Conservation (phyloP, 2,888 invertebrate genomes). For the Meteorus cinctellus region DNA sequence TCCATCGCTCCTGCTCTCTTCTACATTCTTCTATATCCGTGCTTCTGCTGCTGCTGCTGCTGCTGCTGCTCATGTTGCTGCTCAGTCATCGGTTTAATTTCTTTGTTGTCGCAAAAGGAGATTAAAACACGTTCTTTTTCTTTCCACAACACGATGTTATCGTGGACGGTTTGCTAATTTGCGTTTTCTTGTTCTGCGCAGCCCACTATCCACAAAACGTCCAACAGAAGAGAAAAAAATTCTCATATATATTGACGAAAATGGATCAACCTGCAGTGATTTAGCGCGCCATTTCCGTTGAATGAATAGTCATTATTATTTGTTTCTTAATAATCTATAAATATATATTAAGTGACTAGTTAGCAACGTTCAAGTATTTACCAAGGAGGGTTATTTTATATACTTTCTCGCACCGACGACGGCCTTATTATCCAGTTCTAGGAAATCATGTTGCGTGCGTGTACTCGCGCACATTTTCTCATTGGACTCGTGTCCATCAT, state of each 20-base stretch:
- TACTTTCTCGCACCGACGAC: slow-evolving; percentile 47
- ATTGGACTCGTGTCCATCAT: slow-evolving; percentile 39
- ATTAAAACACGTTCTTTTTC: slow-evolving; percentile 48
- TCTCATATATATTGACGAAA: not conserved
- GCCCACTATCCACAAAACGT: slow-evolving; percentile 33
- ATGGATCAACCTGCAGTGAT: not conserved
- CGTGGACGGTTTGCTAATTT: slow-evolving; percentile 53
- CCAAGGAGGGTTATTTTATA: slow-evolving; percentile 2
- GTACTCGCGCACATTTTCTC: slow-evolving; percentile 43
- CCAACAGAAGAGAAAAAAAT: slow-evolving; percentile 32
- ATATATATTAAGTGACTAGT: slow-evolving; percentile 26
- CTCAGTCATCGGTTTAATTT: slow-evolving; percentile 35
- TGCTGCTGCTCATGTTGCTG: slow-evolving; percentile 27
- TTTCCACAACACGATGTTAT: slow-evolving; percentile 47
- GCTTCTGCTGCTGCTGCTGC: slow-evolving; percentile 10
- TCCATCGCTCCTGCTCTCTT: slow-evolving; percentile 19
- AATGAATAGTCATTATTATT: slow-evolving; percentile 4
- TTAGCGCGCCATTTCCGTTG: not conserved
- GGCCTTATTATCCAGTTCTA: slow-evolving; percentile 44
- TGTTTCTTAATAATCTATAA: slow-evolving; percentile 27
- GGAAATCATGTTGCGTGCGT: slow-evolving; percentile 44
- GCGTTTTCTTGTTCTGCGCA: slow-evolving; percentile 52
- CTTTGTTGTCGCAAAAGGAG: slow-evolving; percentile 18
- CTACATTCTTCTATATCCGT: not conserved
- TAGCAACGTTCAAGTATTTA: slow-evolving; percentile 45